Evolutionary conservation across 2,888 invertebrate species (phyloP), one percentile per base, ranked within the genome.

Genomic region (Portevinia maculata): DNA sequence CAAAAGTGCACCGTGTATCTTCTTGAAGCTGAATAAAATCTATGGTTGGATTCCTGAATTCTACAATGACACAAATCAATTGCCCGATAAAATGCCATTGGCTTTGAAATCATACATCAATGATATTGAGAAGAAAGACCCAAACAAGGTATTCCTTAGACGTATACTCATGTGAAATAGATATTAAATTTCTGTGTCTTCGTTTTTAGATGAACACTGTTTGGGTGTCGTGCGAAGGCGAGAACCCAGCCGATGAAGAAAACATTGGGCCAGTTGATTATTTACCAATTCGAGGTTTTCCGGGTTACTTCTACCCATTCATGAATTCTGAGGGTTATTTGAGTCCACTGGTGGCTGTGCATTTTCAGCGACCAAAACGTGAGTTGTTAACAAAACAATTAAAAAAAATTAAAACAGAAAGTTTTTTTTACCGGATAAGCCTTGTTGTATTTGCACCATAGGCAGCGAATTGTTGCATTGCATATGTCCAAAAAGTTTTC

Each of bases 21-120:
- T 99, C 89, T 92, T 99, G 70, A 99, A 99, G 90, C 92, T 99
- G 41, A 99, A 99, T 92, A 97, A 96, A 93, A 98, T 98, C 87
- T 98, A 94, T 87, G 96, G 94, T 17, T 98, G 98, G 98, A 92
- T 93, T 84, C 98, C 98, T 0, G 93, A 95, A 32, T 96, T 93
- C 88, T 98, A 96, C 88, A 94, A 96, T 87, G 93, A 94, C 84
- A 93, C 95, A 0, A 91, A 92, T 7, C 90, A 92, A 67, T 91
- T 97, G 53, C 97, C 97, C 0, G 87, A 89, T 0, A 93, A 93
- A 1, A 97, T 97, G 96, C 97, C 97, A 0, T 86, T 91, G 0
- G 92, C 92, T 59, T 91, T 97, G 84, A 94, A 94, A 88, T 91
- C 93, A 0, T 93, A 94, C 85, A 96, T 97, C 86, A 90, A 88